A percentile compares a stretch with the other conserved stretches of the same genome.
Conservation (phyloP, 2,888 invertebrate species). For the Acrobeloides nanus region DNA sequence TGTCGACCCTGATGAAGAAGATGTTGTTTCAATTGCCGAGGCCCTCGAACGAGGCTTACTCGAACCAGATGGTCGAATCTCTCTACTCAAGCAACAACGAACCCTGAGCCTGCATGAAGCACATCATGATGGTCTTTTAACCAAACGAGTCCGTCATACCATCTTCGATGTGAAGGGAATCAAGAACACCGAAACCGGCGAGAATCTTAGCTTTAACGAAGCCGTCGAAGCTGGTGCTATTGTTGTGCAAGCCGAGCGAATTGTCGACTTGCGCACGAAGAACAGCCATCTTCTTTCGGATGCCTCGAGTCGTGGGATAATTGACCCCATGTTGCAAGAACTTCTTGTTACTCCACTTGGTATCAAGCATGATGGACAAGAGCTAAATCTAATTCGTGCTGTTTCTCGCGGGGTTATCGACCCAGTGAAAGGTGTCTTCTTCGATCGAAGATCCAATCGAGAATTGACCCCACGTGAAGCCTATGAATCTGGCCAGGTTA, state of each 20-base stretch:
- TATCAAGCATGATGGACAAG: slow-evolving; percentile 66
- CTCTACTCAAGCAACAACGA: slow-evolving; percentile 28
- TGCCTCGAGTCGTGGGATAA: slow-evolving; percentile 55
- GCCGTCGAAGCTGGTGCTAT: slow-evolving; percentile 72
- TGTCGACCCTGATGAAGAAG: slow-evolving; percentile 71
- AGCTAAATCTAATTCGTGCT: slow-evolving; percentile 71
- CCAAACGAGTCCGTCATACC: slow-evolving; percentile 75
- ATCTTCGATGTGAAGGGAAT: slow-evolving; percentile 87
- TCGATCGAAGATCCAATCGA: slow-evolving; percentile 57
- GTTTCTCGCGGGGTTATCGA: slow-evolving; percentile 79
- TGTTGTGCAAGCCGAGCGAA: slow-evolving; percentile 61
- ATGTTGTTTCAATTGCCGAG: slow-evolving; percentile 74
- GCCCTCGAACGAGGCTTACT: slow-evolving; percentile 76
- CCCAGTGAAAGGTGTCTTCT: slow-evolving; percentile 68
- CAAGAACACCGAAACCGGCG: slow-evolving; percentile 71
- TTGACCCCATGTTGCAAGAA: slow-evolving; percentile 59
- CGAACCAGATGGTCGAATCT: slow-evolving; percentile 67
- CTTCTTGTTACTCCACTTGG: slow-evolving; percentile 77
- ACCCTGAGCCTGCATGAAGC: slow-evolving; percentile 75
- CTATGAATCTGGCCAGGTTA: slow-evolving; percentile 74
- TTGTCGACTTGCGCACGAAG: slow-evolving; percentile 41
- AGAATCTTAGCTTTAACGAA: slow-evolving; percentile 75
- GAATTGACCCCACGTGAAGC: slow-evolving; percentile 73
- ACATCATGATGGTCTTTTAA: slow-evolving; percentile 77
- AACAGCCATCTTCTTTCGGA: slow-evolving; percentile 37